A percentile compares a stretch with the other conserved stretches of the same genome.
These are phyloP conservation scores for Oncorhynchus clarkii DNA, from an alignment of 2,113 vertebrate genomes.

Conservation along the genomic window DNA sequence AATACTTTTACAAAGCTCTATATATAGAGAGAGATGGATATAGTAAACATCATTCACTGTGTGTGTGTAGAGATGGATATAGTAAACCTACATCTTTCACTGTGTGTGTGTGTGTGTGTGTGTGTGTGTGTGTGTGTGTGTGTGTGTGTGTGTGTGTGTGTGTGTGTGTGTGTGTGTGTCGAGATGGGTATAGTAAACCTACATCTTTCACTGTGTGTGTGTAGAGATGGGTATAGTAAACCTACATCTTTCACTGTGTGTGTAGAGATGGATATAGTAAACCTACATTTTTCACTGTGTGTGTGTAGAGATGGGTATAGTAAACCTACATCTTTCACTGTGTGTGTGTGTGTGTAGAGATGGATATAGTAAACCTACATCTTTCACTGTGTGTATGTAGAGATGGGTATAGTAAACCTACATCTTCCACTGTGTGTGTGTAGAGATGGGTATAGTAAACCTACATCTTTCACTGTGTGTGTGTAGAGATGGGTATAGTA, in stretches of 20 bases:
- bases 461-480: neutral
- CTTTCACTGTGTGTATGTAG: neutral
- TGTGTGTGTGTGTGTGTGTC: neutral
- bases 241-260: neutral
- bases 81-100: no score
- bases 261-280: neutral
- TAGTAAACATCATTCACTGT: no score
- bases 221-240: slow-evolving; percentile 69
- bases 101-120: no score
- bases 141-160: neutral
- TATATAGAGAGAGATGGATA: no score
- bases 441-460: neutral
- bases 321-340: no score
- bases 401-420: slow-evolving; percentile 68
- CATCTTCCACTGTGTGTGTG: neutral
- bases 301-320: slow-evolving; percentile 74
- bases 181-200: no score
- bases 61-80: no score
- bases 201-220: neutral
- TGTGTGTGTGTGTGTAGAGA: neutral
- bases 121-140: neutral
- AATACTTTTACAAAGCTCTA: no score
- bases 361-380: no score
- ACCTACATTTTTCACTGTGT: neutral
- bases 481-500: slow-evolving; percentile 69